Evolutionary conservation across 1,140 invertebrate genomes (phyloP).

Genomic region (Dreissena rostriformis): DNA sequence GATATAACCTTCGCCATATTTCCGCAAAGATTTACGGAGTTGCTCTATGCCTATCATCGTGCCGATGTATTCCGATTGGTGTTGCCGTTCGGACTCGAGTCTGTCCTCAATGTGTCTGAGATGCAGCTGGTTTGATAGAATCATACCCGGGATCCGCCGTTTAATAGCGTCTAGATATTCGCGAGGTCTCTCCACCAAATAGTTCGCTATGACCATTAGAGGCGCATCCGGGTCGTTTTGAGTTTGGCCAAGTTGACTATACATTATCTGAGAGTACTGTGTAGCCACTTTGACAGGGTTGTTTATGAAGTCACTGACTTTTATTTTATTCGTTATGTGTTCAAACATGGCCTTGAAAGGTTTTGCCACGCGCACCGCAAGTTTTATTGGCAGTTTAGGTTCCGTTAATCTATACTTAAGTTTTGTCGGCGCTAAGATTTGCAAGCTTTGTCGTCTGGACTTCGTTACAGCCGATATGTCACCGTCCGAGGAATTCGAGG

Average conservation of each 20-base stretch:
- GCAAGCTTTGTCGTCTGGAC: slow-evolving; percentile 7
- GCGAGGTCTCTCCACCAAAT: slow-evolving; percentile 40
- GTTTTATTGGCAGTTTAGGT: slow-evolving; percentile 10
- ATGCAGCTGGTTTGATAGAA: slow-evolving; percentile 38
- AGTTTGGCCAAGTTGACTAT: slow-evolving; percentile 1
- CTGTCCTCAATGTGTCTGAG: slow-evolving; percentile 19
- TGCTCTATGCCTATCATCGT: slow-evolving; percentile 39
- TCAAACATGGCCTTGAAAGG: slow-evolving; percentile 21
- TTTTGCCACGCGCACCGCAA: slow-evolving; percentile 18
- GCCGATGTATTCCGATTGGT: slow-evolving; percentile 35
- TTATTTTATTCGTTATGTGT: slow-evolving; percentile 20
- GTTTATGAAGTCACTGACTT: slow-evolving; percentile 29
- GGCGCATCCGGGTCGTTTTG: background rate
- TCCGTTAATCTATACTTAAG: slow-evolving; percentile 4
- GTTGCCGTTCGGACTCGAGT: slow-evolving; percentile 21
- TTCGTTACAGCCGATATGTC: background rate
- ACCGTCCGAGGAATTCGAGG: slow-evolving; percentile 36
- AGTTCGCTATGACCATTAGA: slow-evolving; percentile 27
- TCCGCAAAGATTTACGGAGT: slow-evolving; percentile 17
- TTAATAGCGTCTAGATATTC: slow-evolving; percentile 39
- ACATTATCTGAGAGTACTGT: slow-evolving; percentile 12
- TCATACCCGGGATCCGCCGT: slow-evolving; percentile 43
- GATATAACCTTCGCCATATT: slow-evolving; percentile 51
- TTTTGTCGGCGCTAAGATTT: background rate
- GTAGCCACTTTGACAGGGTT: slow-evolving; percentile 28